These are phyloP conservation scores for Orchesella flavescens DNA, from an alignment of 2,888 invertebrate genomes.

Conservation along the genomic window DNA sequence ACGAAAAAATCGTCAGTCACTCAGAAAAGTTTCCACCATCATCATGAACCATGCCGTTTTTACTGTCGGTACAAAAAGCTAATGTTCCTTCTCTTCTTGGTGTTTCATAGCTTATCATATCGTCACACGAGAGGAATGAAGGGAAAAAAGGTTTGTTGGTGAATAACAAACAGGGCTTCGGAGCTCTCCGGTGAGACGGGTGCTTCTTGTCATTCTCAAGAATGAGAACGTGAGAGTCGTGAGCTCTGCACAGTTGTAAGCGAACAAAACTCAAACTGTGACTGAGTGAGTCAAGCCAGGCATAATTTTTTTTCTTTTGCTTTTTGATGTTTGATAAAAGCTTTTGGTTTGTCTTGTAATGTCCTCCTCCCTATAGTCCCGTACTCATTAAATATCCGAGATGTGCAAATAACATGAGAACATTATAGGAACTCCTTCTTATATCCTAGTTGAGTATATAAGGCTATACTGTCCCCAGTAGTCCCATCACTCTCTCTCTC, in stretches of 20 bases:
- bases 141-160: constrained; percentile 17
- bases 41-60: neutral
- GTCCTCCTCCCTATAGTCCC: no score
- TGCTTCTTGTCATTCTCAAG: constrained; percentile 33
- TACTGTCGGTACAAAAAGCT: neutral
- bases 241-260: neutral
- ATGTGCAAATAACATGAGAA: no score
- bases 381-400: no score
- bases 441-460: no score
- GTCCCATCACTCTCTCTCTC: no score
- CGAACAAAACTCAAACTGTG: neutral
- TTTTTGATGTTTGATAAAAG: no score
- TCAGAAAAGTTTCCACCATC: constrained; percentile 17
- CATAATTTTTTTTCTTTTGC: constrained; percentile 9
- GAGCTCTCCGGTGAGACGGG: constrained; percentile 48
- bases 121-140: no score
- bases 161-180: constrained; percentile 32
- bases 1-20: constrained; percentile 37
- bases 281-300: constrained; percentile 12
- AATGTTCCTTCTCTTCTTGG: no score
- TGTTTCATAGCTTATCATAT: constrained; percentile 39
- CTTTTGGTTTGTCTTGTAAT: no score
- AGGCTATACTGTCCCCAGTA: no score
- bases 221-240: neutral
- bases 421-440: no score